phyloP scores from a whole-genome alignment of 2,888 invertebrate species.

The Bedellia somnulentella region DNA sequence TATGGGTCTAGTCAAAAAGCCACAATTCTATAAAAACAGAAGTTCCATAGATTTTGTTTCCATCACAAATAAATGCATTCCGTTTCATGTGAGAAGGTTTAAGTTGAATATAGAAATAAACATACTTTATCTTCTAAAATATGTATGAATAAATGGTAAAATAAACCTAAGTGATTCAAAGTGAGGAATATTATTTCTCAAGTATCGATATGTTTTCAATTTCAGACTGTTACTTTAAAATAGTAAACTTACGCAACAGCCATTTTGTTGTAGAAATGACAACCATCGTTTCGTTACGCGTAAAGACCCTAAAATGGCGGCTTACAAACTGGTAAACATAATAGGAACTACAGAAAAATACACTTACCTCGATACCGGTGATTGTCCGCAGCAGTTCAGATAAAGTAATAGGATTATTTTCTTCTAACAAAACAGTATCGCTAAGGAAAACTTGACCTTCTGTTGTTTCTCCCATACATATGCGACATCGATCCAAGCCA shows the following conservation, averaged over 20 bases:
- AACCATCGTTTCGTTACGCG: too few species aligned
- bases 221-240: not conserved
- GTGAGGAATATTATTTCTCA: not conserved
- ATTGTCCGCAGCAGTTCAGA: conserved; percentile 39
- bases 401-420: conserved; percentile 37
- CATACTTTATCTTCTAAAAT: too few species aligned
- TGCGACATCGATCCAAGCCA: conserved; percentile 42
- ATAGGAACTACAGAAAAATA: conserved; percentile 11
- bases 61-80: not conserved
- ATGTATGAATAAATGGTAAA: too few species aligned
- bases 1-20: conserved; percentile 36
- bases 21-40: conserved; percentile 19
- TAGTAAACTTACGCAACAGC: not conserved
- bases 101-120: not conserved
- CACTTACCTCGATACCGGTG: conserved; percentile 42
- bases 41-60: not conserved
- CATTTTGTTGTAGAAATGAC: too few species aligned
- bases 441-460: conserved; percentile 46
- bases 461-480: conserved; percentile 48
- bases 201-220: not conserved
- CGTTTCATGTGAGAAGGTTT: not conserved
- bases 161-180: too few species aligned
- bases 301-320: too few species aligned
- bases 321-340: too few species aligned
- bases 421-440: conserved; percentile 49